Conservation (phyloP, 2,888 invertebrate genomes). For the Digitonthophagus gazella region DNA sequence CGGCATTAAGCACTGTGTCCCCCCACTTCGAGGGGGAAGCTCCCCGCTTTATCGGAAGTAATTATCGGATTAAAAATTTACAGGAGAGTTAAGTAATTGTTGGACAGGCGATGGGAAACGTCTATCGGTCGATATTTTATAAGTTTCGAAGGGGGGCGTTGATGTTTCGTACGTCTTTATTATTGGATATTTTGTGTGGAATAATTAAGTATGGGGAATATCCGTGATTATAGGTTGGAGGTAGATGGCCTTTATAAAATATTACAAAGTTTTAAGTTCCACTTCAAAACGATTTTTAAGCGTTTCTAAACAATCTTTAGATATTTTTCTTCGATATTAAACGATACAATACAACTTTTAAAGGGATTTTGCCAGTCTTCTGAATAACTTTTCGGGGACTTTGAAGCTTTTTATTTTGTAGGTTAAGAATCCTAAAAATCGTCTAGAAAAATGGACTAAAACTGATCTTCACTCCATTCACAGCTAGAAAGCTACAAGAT, state of each 20-base stretch:
- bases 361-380: too few species aligned
- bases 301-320: too few species aligned
- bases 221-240: background rate
- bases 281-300: too few species aligned
- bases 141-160: background rate
- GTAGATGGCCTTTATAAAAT: background rate
- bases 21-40: background rate
- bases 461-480: too few species aligned
- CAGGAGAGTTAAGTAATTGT: slow-evolving; percentile 10
- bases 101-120: background rate
- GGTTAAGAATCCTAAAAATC: too few species aligned
- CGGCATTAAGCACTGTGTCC: slow-evolving; percentile 3
- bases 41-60: slow-evolving; percentile 8
- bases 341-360: too few species aligned
- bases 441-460: too few species aligned
- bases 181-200: background rate
- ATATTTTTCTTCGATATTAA: too few species aligned
- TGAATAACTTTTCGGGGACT: too few species aligned
- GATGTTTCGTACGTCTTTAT: background rate
- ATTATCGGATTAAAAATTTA: slow-evolving; percentile 16
- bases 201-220: background rate
- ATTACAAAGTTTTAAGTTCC: background rate
- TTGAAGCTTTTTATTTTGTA: too few species aligned
- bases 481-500: too few species aligned
- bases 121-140: background rate